These are phyloP conservation scores for Zaprionus obscuricornis DNA, from an alignment of 2,888 invertebrate species.

Conservation along the genomic window DNA sequence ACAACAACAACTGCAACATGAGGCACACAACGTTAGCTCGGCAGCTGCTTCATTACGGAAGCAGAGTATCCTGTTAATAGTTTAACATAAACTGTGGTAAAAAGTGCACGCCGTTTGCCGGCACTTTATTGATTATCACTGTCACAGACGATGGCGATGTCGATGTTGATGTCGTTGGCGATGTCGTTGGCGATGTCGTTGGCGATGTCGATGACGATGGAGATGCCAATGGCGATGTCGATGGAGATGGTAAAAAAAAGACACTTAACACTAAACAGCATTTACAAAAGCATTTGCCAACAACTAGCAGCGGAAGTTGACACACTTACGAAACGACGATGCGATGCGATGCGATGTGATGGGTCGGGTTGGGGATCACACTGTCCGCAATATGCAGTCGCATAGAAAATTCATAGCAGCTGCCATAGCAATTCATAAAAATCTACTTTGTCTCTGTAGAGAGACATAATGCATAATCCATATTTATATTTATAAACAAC, in stretches of 20 bases:
- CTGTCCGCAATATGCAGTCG: slow-evolving; percentile 20
- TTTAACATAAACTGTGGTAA: slow-evolving; percentile 77
- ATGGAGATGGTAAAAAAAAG: background rate
- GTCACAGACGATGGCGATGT: slow-evolving; percentile 13
- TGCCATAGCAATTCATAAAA: slow-evolving; percentile 41
- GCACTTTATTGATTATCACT: slow-evolving; percentile 62
- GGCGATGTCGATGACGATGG: background rate
- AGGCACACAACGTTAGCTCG: slow-evolving; percentile 6
- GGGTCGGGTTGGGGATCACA: slow-evolving; percentile 7
- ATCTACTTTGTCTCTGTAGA: slow-evolving; percentile 5
- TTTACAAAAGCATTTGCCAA: slow-evolving; percentile 13
- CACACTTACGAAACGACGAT: slow-evolving; percentile 47
- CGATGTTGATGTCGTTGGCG: slow-evolving; percentile 1
- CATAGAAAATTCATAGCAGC: slow-evolving; percentile 21
- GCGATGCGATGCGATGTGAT: background rate
- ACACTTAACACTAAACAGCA: slow-evolving; percentile 41
- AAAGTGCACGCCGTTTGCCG: slow-evolving; percentile 54
- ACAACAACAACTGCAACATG: slow-evolving; percentile 1
- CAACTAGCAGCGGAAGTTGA: slow-evolving; percentile 57
- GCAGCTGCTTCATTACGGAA: slow-evolving; percentile 73
- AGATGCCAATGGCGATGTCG: slow-evolving; percentile 11
- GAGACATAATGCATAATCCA: no score
- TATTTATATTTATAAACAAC: no score
- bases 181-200: background rate
- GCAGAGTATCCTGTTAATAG: slow-evolving; percentile 74